Evolutionary conservation across 2,888 invertebrate species (phyloP), one percentile per base, ranked within the genome.

Genomic region (Bedellia somnulentella): DNA sequence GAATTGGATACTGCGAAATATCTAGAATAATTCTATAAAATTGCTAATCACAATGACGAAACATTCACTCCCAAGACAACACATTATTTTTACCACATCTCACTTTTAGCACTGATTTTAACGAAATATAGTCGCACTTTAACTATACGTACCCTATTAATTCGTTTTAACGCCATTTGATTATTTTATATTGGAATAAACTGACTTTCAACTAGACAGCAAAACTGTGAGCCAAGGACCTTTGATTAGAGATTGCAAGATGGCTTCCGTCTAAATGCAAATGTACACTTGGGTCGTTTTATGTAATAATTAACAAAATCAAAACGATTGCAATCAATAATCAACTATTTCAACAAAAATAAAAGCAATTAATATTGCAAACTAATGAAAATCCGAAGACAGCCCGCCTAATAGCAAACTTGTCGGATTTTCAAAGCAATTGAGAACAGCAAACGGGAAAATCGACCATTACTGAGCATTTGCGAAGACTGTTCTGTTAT

Each of bases 91-190:
- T 51, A 56, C 55, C 64, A 67, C 64, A 60, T 44, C 45, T 48
- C 15, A 12, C 54, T 49, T 49, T 41, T 39, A 41, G 42, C 37
- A 40, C 37, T 41, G 46, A 51, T 46, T 36, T 40, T 40, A 25
- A 29, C 41, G 41, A 54, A 59, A 57, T 58, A 56, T 48, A 46
- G 41, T 44, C 43, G 43, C 40, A 43, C 49, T 47, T 43, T 43
- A 45, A 49, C 49, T 57, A 67, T 77, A 83, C 85, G 70, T 85
- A 89, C 89, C 91, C 92, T 92, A 86, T 92, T 92, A 85, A 92
- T 92, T 89, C 92, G 87, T 87, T 92, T 92, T 88, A 92, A 89
- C 85, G 92, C 92, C 92, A 92, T 92, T 86, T 85, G 81, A 79
- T 78, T 79, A 76, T 79, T 78, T 78, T 77, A 80, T 76, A 78